Base-by-base conservation (phyloP, 2,888 invertebrate genomes). In the Dynastes tityus region DNA sequence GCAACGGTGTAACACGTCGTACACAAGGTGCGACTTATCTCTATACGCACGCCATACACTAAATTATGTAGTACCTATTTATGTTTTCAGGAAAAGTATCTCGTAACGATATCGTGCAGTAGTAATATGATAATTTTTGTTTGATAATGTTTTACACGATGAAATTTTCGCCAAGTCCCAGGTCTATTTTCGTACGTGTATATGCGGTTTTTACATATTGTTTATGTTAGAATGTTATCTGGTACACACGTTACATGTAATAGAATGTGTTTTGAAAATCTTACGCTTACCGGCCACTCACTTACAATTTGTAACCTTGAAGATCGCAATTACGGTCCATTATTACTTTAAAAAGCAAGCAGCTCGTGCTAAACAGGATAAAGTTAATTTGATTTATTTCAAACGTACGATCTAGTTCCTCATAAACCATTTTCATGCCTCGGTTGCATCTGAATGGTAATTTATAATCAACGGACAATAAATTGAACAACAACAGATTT, bases 241-340 rank as follows among this genome's bases (percentile, higher is more conserved):
- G 22, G 32, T 55, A 55, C 55, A 55, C 55, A 55, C 13, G 55
- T 55, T 55, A 45, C 45, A 11, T 8, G 55, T 55, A 55, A n/a
- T 55, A 55, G 55, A n/a, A 55, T 55, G n/a, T 55, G 55, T n/a
- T 55, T 55, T 55, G n/a, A 55, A 22, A 55, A 55, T 22, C 55
- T 55, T 55, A 55, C 55, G 13, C 16, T 55, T 32, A 32, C 55
- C 2, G 55, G 22, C n/a, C 55, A 55, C 8, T n/a, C 55, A 55
- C 55, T 16, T n/a, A n/a, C 55, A 22, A 55, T 22, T 22, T 22
- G 55, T 16, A 22, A 55, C 55, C 55, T 55, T 55, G 55, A 16
- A n/a, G 13, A 55, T 22, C 22, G 55, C 22, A 55, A 55, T 55
- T 55, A 55, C 6, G 22, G 45, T 11, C 45, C 45, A 55, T 22